These are phyloP conservation scores for Drosophila merina DNA, from an alignment of 2,888 invertebrate genomes.

Conservation along the genomic window DNA sequence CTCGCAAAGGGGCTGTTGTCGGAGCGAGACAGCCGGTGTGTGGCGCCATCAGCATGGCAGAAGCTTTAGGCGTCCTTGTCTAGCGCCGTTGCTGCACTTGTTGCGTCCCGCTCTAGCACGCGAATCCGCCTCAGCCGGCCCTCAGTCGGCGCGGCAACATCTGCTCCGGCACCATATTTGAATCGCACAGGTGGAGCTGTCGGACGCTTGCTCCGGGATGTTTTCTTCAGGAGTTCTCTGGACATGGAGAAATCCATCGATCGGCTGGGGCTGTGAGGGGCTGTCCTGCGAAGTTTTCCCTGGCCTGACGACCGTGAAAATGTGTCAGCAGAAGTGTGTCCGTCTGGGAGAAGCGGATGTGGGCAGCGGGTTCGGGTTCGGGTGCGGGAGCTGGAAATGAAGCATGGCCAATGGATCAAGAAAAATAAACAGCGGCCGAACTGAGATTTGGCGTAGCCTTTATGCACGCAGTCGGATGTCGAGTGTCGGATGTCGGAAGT, in stretches of 20 bases:
- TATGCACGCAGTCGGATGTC: conserved; percentile 23
- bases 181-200: conserved; percentile 19
- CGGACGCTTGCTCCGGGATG: conserved; percentile 3
- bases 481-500: conserved; percentile 1
- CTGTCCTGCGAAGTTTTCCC: neutral
- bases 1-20: neutral
- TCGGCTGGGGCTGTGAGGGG: neutral
- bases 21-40: conserved; percentile 52
- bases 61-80: conserved; percentile 3
- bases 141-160: conserved; percentile 10
- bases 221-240: neutral
- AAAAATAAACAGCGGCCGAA: neutral
- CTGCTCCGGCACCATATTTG: conserved; percentile 22
- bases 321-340: conserved; percentile 5
- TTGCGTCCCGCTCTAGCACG: conserved; percentile 3
- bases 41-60: conserved; percentile 18
- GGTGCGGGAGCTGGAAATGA: neutral
- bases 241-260: neutral
- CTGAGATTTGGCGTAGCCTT: neutral
- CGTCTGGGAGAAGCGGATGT: neutral
- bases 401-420: conserved; percentile 2
- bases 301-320: neutral
- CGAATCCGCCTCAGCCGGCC: neutral
- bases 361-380: neutral
- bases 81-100: conserved; percentile 5